Percentiles rank a stretch among this genome's conserved stretches.
Evolutionary conservation across 2,113 vertebrate species (phyloP).

Genomic region (Chroicocephalus ridibundus): DNA sequence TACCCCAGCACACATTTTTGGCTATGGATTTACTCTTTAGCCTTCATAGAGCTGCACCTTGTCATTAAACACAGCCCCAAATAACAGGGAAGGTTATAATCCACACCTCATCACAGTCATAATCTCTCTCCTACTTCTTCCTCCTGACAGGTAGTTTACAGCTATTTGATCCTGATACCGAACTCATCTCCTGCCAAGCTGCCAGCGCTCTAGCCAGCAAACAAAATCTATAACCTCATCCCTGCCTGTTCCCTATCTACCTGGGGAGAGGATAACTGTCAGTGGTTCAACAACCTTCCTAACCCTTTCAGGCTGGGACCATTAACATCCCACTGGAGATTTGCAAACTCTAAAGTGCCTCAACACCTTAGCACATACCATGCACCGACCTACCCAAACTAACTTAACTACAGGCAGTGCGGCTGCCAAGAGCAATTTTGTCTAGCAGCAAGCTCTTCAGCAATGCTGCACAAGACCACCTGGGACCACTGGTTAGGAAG

Average conservation of each 20-base stretch:
- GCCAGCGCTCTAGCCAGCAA: neutral
- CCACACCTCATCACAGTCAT: neutral
- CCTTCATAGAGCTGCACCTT: neutral
- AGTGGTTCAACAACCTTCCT: neutral
- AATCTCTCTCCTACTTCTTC: neutral
- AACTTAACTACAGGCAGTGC: neutral
- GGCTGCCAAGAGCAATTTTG: neutral
- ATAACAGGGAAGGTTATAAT: neutral
- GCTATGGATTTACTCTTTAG: neutral
- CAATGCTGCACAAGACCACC: neutral
- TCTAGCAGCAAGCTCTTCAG: neutral
- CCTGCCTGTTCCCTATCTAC: neutral
- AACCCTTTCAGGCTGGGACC: neutral
- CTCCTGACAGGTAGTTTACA: slow-evolving; percentile 23
- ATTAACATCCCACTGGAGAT: neutral
- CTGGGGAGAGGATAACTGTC: neutral
- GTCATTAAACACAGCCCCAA: neutral
- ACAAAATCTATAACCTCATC: neutral
- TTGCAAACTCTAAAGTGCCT: neutral
- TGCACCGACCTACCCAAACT: neutral
- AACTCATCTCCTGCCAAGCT: neutral
- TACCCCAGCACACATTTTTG: neutral
- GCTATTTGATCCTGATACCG: neutral
- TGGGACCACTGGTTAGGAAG: neutral
- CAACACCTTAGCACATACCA: neutral